Evolutionary conservation across 1,140 invertebrate genomes (phyloP).

Genomic region (Lordiphosa collinella): DNA sequence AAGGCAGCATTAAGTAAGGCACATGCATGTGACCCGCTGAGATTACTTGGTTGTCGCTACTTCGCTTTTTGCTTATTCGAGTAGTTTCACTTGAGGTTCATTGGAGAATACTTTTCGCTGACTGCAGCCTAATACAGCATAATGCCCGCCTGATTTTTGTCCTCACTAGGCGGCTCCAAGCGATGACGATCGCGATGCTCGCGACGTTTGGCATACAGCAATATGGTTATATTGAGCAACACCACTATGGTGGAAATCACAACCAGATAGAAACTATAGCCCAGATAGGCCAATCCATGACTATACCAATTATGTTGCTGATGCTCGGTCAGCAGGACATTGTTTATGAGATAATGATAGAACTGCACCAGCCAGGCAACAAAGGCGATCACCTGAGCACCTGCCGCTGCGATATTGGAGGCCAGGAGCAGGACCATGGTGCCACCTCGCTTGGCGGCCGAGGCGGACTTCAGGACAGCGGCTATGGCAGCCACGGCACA

Average conservation of each 20-base stretch:
- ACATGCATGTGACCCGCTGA: constrained; percentile 55
- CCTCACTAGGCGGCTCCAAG: constrained; percentile 57
- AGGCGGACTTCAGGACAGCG: constrained; percentile 71
- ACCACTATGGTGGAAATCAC: constrained; percentile 67
- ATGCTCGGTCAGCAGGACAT: constrained; percentile 64
- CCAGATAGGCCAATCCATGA: constrained; percentile 62
- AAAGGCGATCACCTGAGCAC: constrained; percentile 70
- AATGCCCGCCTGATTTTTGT: constrained; percentile 70
- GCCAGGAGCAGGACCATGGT: constrained; percentile 71
- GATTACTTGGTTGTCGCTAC: constrained; percentile 33
- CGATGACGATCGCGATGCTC: constrained; percentile 54
- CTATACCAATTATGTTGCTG: constrained; percentile 70
- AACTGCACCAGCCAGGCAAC: constrained; percentile 76
- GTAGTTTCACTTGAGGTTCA: constrained; percentile 45
- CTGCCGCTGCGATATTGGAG: constrained; percentile 64
- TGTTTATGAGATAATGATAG: constrained; percentile 70
- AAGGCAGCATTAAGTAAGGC: constrained; percentile 57
- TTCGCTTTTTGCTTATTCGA: constrained; percentile 19
- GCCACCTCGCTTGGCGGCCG: constrained; percentile 63
- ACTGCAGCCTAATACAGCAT: constrained; percentile 66
- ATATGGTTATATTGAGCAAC: constrained; percentile 61
- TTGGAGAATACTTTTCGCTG: constrained; percentile 12
- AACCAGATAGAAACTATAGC: constrained; percentile 77
- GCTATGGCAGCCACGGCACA: constrained; percentile 74
- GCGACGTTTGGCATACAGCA: constrained; percentile 55